These are phyloP conservation scores for Cephus cinctus DNA, from an alignment of 1,140 invertebrate genomes.

Conservation along the genomic window DNA sequence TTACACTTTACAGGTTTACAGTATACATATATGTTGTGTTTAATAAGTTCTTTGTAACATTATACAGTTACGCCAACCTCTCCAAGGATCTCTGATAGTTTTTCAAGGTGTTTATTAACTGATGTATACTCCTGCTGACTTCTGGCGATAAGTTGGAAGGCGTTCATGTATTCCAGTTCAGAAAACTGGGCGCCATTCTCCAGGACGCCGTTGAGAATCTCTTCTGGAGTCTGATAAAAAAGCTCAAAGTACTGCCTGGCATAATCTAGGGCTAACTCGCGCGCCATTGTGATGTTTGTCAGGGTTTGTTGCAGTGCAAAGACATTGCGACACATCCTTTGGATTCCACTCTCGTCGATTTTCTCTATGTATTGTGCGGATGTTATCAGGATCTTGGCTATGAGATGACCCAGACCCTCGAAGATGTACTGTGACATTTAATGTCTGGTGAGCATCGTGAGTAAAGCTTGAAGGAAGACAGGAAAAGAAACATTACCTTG, in stretches of 20 bases:
- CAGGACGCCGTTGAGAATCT: constrained; percentile 78
- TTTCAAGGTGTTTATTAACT: constrained; percentile 60
- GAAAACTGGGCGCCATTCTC: constrained; percentile 83
- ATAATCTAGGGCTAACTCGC: constrained; percentile 84
- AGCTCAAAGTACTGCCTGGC: constrained; percentile 88
- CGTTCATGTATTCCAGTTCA: constrained; percentile 83
- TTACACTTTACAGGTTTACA: too few relatives aligned
- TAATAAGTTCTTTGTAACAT: too few relatives aligned
- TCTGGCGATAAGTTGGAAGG: constrained; percentile 70
- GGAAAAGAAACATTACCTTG: constrained; percentile 59
- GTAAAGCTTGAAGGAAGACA: constrained; percentile 13
- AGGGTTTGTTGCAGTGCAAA: constrained; percentile 84
- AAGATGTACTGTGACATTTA: constrained; percentile 80
- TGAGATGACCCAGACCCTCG: constrained; percentile 86
- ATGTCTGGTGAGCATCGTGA: constrained; percentile 13
- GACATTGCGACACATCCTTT: constrained; percentile 83
- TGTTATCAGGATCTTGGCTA: constrained; percentile 82
- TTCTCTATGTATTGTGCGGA: constrained; percentile 77
- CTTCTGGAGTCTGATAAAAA: constrained; percentile 80
- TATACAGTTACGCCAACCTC: constrained; percentile 66
- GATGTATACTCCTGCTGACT: constrained; percentile 55
- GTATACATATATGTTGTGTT: too few relatives aligned
- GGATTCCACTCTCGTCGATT: constrained; percentile 78
- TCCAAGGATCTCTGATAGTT: constrained; percentile 66
- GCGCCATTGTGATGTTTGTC: constrained; percentile 79